phyloP scores from a whole-genome alignment of 2,888 invertebrate genomes.

The Pelosia muscerda region DNA sequence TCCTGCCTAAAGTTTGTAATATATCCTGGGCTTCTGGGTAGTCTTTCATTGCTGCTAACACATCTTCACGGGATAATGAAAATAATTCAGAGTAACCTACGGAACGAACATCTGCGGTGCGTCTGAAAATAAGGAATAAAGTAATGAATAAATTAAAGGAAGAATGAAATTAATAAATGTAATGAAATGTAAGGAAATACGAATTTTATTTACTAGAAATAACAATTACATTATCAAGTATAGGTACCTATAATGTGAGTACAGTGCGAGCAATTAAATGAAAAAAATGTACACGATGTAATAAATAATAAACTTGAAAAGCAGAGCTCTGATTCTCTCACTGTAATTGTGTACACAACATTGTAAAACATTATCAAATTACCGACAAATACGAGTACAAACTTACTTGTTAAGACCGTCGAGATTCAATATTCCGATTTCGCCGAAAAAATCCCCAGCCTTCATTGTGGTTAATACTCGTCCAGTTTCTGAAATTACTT shows the following conservation, averaged over 20 bases:
- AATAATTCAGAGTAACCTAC: constrained; percentile 98
- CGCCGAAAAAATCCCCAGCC: constrained; percentile 99
- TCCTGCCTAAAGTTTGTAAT: constrained; percentile 94
- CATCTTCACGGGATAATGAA: constrained; percentile 97
- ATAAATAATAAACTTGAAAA: too few species aligned
- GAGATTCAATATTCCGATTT: constrained; percentile 98
- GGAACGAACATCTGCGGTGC: constrained; percentile 98
- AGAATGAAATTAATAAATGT: not conserved
- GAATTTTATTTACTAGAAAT: too few species aligned
- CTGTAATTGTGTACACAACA: too few species aligned
- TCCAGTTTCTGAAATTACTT: constrained; percentile 97
- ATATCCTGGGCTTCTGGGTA: constrained; percentile 98
- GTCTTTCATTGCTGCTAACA: constrained; percentile 97
- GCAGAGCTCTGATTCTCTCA: too few species aligned
- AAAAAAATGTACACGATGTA: too few species aligned
- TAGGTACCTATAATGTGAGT: too few species aligned
- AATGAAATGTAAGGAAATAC: too few species aligned
- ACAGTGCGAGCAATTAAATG: too few species aligned
- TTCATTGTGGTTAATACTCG: constrained; percentile 98
- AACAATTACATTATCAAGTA: too few species aligned
- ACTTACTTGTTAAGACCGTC: constrained; percentile 97
- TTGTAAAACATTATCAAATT: not conserved
- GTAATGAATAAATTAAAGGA: not conserved
- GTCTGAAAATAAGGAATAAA: constrained; percentile 84
- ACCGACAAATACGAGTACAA: not conserved